A percentile compares a stretch with the other conserved stretches of the same genome.
These are phyloP conservation scores for Lycaena phlaeas DNA, from an alignment of 2,888 invertebrate species.

Conservation along the genomic window DNA sequence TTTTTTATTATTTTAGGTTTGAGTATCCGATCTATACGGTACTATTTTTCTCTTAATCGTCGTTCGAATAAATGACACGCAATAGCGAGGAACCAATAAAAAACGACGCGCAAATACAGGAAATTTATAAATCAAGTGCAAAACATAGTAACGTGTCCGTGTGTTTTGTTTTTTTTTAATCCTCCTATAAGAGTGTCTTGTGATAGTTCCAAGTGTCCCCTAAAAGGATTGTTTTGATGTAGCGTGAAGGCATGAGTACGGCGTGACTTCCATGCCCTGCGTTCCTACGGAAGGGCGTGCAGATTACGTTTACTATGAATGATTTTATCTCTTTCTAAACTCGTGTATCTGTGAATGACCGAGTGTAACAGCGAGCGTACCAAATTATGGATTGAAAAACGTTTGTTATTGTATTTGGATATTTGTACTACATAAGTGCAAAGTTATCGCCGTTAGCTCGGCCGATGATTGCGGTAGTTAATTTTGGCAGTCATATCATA, in stretches of 20 bases:
- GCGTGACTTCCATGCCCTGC: slow-evolving; percentile 73
- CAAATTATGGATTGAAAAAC: slow-evolving; percentile 66
- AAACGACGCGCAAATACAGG: slow-evolving; percentile 64
- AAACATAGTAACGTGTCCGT: slow-evolving; percentile 42
- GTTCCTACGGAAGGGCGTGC: slow-evolving; percentile 69
- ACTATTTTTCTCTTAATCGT: slow-evolving; percentile 45
- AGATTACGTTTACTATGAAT: slow-evolving; percentile 72
- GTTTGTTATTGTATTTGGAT: slow-evolving; percentile 68
- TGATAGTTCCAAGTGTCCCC: slow-evolving; percentile 33
- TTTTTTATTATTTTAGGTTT: slow-evolving; percentile 12
- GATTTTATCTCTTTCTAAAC: slow-evolving; percentile 73
- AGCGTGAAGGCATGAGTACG: slow-evolving; percentile 52
- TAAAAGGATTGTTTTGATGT: slow-evolving; percentile 62
- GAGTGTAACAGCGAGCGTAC: slow-evolving; percentile 69
- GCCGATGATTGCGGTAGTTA: slow-evolving; percentile 35
- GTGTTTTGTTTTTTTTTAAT: slow-evolving; percentile 37
- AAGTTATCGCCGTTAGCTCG: slow-evolving; percentile 48
- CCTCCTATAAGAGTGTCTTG: slow-evolving; percentile 28
- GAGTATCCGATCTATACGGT: slow-evolving; percentile 30
- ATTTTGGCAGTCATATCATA: slow-evolving; percentile 48
- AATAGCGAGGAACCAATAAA: slow-evolving; percentile 64
- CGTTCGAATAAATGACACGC: slow-evolving; percentile 70
- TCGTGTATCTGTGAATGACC: slow-evolving; percentile 69
- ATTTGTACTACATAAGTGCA: slow-evolving; percentile 41
- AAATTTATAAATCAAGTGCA: slow-evolving; percentile 54